Base-by-base conservation (phyloP, 2,113 vertebrate genomes). In the Acrocephalus arundinaceus region DNA sequence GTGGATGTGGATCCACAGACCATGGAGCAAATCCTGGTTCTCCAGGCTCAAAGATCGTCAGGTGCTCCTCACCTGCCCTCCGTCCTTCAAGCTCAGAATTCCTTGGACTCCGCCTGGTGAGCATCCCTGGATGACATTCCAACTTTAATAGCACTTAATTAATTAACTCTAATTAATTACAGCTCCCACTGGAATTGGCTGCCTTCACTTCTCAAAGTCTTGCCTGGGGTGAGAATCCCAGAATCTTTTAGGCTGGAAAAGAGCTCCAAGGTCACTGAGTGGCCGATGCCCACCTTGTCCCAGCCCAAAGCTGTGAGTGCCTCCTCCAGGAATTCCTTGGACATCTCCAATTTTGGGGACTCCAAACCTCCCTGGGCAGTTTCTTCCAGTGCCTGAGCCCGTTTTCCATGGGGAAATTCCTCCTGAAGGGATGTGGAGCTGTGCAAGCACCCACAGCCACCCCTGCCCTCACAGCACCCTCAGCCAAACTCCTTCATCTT, bases 121-220 rank as follows among this genome's bases (percentile, higher is more conserved):
- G 73, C 24, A 67, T 39, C 72, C 48, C n/a, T 18, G 80, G 55
- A 2, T 39, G 57, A 17, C 11, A 11, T 23, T 31, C 17, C 20
- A 1, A 2, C 33, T 43, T 61, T 6, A 31, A 0, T 0, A 75
- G 43, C 22, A 6, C 52, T n/a, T 46, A 16, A 35, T 58, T n/a
- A 12, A 57, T 57, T 25, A 57, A n/a, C 39, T 22, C 30, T 43
- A 55, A 73, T 70, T 61, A 57, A 35, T 49, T 23, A 11, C 57
- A 31, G 21, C 43, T 57, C 43, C 52, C 49, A 4, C 15, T 10
- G 48, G 45, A 49, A n/a, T n/a, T n/a, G n/a, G n/a, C n/a, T 30
- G 14, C 20, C 15, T 51, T 73, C 33, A 6, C 58, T 59, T 45
- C 73, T 51, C n/a, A 8, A 24, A 58, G 37, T 23, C 31, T 33